A percentile compares a stretch with the other conserved stretches of the same genome.
Evolutionary conservation across 1,140 invertebrate genomes (phyloP).

Genomic region (Macrotrachela quadricornifera): DNA sequence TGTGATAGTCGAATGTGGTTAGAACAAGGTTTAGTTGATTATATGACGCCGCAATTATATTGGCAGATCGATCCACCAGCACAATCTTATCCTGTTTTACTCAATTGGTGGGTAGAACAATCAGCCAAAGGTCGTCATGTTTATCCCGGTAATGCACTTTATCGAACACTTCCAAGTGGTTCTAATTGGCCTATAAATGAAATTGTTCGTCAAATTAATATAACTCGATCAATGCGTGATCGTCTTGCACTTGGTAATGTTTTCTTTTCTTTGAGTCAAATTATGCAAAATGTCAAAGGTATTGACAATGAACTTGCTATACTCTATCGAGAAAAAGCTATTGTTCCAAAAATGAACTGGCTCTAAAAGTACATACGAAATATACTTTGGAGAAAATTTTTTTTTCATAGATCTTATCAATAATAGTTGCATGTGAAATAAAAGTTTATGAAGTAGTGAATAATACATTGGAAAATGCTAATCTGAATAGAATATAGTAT

Average conservation of each 20-base stretch:
- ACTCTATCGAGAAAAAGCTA: no score
- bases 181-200: constrained; percentile 16
- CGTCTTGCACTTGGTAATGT: constrained; percentile 15
- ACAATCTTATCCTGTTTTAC: constrained; percentile 18
- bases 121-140: constrained; percentile 13
- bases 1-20: constrained; percentile 22
- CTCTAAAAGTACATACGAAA: no score
- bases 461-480: no score
- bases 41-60: constrained; percentile 21
- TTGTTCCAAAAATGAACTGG: no score
- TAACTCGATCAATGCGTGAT: constrained; percentile 11
- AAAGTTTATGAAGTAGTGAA: no score
- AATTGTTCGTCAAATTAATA: constrained; percentile 15
- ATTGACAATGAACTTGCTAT: constrained; percentile 1
- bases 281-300: constrained; percentile 15
- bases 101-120: constrained; percentile 21
- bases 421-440: no score
- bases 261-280: constrained; percentile 19
- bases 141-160: constrained; percentile 15
- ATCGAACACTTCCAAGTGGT: constrained; percentile 2
- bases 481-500: no score
- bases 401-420: no score
- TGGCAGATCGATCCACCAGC: constrained; percentile 19
- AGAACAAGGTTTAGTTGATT: constrained; percentile 19
- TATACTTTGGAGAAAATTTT: no score